A percentile compares a stretch with the other conserved stretches of the same genome.
Evolutionary conservation across 2,888 invertebrate species (phyloP).

Genomic region (Nomada flava): DNA sequence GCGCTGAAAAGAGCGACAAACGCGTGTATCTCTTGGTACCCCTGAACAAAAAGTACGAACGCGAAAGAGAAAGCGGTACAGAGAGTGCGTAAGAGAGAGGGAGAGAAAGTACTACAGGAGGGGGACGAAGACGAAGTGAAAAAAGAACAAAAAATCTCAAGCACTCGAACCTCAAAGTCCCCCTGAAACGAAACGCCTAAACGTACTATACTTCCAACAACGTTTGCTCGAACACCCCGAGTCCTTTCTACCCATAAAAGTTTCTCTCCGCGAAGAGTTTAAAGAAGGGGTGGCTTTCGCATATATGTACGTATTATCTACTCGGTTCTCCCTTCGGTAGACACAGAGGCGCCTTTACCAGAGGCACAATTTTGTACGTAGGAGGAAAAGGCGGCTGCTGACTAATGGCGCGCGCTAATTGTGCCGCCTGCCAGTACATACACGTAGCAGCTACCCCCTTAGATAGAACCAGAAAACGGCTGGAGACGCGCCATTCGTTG

Average conservation of each 20-base stretch:
- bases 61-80: neutral
- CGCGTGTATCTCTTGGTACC: constrained; percentile 28
- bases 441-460: constrained; percentile 39
- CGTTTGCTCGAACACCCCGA: constrained; percentile 60
- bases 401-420: constrained; percentile 83
- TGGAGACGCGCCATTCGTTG: neutral
- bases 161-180: constrained; percentile 47
- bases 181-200: constrained; percentile 49
- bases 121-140: neutral
- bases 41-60: neutral
- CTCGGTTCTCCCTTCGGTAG: constrained; percentile 60
- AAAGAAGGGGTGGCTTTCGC: constrained; percentile 55
- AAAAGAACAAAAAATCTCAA: constrained; percentile 39
- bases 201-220: constrained; percentile 51
- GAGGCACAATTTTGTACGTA: constrained; percentile 67
- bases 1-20: constrained; percentile 46
- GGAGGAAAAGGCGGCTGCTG: constrained; percentile 75
- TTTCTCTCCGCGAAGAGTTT: constrained; percentile 54
- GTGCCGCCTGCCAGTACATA: constrained; percentile 66
- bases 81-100: neutral
- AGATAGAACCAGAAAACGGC: constrained; percentile 41
- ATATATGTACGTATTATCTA: constrained; percentile 60
- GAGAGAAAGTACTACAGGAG: neutral
- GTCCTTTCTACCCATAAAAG: constrained; percentile 55
- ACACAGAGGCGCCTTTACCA: constrained; percentile 70